Evolutionary conservation across 2,888 invertebrate species (phyloP).

Genomic region (Ypsolopha scabrella): DNA sequence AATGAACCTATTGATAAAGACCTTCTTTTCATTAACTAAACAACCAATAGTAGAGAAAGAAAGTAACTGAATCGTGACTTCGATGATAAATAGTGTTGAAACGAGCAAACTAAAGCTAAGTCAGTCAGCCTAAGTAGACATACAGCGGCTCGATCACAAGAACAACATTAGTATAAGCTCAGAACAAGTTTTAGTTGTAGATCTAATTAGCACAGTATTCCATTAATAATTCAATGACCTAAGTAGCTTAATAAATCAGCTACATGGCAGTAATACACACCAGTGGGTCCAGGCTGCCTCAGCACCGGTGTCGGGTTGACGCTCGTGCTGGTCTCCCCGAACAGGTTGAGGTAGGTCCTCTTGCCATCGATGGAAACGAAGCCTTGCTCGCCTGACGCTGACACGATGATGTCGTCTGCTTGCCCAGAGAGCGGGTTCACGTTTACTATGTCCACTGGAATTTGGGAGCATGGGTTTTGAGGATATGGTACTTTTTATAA

Average conservation of each 20-base stretch:
- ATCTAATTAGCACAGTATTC: too few species aligned
- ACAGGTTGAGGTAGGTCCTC: constrained; percentile 87
- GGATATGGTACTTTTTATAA: too few species aligned
- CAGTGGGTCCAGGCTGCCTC: constrained; percentile 27
- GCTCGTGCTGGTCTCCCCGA: constrained; percentile 71
- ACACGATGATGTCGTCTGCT: constrained; percentile 79
- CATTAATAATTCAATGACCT: too few species aligned
- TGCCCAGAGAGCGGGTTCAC: constrained; percentile 45
- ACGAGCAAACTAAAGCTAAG: neutral
- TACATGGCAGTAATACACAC: constrained; percentile 18
- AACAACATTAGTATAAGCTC: too few species aligned
- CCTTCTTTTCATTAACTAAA: neutral
- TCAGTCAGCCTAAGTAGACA: too few species aligned
- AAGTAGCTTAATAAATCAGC: too few species aligned
- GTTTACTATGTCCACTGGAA: constrained; percentile 74
- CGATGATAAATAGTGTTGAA: neutral
- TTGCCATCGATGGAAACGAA: constrained; percentile 94
- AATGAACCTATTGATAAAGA: neutral
- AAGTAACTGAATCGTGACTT: neutral
- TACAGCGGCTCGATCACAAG: too few species aligned
- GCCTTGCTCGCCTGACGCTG: constrained; percentile 83
- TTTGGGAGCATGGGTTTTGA: neutral
- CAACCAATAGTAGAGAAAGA: neutral
- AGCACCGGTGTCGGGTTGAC: constrained; percentile 36
- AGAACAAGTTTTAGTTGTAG: too few species aligned